Conservation (phyloP, 1,140 invertebrate species). For the Trichogramma pretiosum region DNA sequence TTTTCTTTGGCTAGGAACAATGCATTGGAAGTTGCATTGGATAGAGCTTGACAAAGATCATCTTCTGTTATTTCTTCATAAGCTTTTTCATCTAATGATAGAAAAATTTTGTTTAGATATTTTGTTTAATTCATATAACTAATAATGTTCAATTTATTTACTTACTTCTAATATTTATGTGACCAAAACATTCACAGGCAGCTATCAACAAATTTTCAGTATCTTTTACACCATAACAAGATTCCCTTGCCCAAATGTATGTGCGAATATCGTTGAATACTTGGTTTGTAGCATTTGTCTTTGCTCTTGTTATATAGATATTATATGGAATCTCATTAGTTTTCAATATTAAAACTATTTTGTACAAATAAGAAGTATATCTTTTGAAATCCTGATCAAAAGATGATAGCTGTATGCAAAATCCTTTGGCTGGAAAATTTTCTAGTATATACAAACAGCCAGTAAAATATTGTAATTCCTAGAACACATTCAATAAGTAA, state of each 20-base stretch:
- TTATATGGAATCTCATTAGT: slow-evolving; percentile 57
- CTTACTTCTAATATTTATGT: slow-evolving; percentile 56
- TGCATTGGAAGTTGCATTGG: slow-evolving; percentile 35
- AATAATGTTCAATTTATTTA: slow-evolving; percentile 22
- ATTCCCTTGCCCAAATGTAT: slow-evolving; percentile 56
- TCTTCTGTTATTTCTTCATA: slow-evolving; percentile 40
- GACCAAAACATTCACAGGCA: slow-evolving; percentile 59
- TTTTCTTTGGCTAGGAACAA: slow-evolving; percentile 32
- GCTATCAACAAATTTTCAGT: slow-evolving; percentile 51
- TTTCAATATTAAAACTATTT: slow-evolving; percentile 48
- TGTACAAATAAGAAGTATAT: slow-evolving; percentile 38
- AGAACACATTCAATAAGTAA: slow-evolving; percentile 22
- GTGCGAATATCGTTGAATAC: slow-evolving; percentile 45
- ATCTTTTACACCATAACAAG: slow-evolving; percentile 47
- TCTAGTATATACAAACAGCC: slow-evolving; percentile 44
- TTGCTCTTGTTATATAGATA: slow-evolving; percentile 55
- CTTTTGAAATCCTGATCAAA: slow-evolving; percentile 28
- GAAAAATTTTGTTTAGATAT: slow-evolving; percentile 5
- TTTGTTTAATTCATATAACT: slow-evolving; percentile 8
- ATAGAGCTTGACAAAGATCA: slow-evolving; percentile 36
- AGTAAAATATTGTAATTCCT: slow-evolving; percentile 45
- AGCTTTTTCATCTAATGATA: slow-evolving; percentile 40
- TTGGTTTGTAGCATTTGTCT: slow-evolving; percentile 20
- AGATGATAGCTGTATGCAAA: slow-evolving; percentile 51
- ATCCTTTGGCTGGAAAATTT: slow-evolving; percentile 53